Percentiles rank a stretch among this genome's conserved stretches.
phyloP scores from a whole-genome alignment of 2,888 invertebrate genomes.

The Deroplatys truncata region DNA sequence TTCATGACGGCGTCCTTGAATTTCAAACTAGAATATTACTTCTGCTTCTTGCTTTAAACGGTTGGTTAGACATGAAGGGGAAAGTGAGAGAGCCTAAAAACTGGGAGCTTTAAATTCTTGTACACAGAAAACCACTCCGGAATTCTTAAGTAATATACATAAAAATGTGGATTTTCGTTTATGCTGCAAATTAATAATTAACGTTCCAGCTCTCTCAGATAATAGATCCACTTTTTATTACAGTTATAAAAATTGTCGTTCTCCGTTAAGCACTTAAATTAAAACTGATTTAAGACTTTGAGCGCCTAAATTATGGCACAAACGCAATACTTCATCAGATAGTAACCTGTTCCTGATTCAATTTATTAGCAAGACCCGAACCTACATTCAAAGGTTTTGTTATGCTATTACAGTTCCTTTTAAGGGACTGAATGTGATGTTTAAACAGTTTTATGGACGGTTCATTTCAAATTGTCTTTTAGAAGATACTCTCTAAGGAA shows the following conservation, averaged over 20 bases:
- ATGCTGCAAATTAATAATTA: conserved; percentile 16
- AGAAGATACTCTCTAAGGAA: too few species aligned
- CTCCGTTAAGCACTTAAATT: background rate
- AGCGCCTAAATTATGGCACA: background rate
- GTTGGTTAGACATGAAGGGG: background rate
- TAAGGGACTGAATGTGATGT: background rate
- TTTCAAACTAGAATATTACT: background rate
- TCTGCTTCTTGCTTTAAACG: background rate
- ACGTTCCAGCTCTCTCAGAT: background rate
- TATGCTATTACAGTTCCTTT: background rate
- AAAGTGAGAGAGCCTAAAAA: background rate
- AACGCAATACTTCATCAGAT: background rate
- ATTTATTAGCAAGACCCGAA: background rate
- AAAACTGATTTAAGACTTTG: conserved; percentile 1
- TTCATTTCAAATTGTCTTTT: background rate
- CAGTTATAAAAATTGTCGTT: background rate
- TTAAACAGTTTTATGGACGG: background rate
- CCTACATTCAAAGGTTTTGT: background rate
- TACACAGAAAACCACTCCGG: conserved; percentile 12
- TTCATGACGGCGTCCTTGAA: background rate
- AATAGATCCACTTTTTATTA: conserved; percentile 8
- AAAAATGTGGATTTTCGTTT: conserved; percentile 12
- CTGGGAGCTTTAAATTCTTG: background rate
- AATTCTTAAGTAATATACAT: background rate
- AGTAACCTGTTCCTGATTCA: background rate